Evolutionary conservation across 2,113 vertebrate species (phyloP).

Genomic region (Cygnus buccinator): DNA sequence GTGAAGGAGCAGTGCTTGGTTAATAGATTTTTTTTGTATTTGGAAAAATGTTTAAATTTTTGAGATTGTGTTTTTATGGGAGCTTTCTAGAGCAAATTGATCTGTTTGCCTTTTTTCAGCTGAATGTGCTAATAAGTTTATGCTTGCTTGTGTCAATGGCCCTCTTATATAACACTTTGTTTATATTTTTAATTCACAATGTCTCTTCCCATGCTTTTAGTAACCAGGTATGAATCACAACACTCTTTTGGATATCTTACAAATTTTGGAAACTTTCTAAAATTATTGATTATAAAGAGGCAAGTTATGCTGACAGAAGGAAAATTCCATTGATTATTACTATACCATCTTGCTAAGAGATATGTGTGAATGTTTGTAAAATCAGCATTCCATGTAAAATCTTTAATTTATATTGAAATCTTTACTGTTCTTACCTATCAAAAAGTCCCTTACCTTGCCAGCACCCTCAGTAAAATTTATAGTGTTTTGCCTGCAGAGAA

Average conservation of each 20-base stretch:
- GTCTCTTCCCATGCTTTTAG: neutral
- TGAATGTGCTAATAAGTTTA: neutral
- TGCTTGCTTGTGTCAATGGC: neutral
- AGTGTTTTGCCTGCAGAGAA: neutral
- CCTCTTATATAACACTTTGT: neutral
- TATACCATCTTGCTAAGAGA: neutral
- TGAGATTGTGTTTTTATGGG: neutral
- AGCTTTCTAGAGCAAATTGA: neutral
- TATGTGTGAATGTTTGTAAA: neutral
- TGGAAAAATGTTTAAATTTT: neutral
- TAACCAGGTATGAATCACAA: neutral
- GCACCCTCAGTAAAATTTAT: neutral
- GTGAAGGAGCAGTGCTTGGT: neutral
- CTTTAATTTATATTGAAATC: neutral
- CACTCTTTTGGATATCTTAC: neutral
- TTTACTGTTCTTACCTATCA: neutral
- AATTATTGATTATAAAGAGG: conserved; percentile 1
- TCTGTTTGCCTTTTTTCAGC: neutral
- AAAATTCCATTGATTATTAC: neutral
- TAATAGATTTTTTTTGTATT: neutral
- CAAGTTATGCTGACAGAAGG: neutral
- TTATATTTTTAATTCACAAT: neutral
- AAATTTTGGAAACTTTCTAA: neutral
- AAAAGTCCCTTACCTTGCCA: neutral
- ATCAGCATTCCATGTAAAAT: neutral